Evolutionary conservation across 2,797 vertebrate genomes (phyloP).

Genomic region (Yasuhikotakia modesta): DNA sequence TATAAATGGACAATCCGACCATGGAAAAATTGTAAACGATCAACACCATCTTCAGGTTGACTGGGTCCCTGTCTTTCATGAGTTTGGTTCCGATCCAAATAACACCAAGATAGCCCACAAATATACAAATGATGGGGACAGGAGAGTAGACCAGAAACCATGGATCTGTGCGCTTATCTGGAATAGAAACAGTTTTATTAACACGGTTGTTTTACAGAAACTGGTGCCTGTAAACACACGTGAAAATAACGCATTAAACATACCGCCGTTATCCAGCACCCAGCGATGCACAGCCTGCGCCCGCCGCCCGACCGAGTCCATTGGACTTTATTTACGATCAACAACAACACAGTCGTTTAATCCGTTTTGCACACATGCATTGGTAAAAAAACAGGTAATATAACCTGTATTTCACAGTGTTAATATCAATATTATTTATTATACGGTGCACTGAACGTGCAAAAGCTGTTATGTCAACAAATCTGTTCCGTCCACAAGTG

Average conservation of each 20-base stretch:
- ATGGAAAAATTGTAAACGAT: constrained; percentile 72
- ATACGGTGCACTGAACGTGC: not conserved
- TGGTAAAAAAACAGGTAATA: no score
- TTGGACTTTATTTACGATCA: not conserved
- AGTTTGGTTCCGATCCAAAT: constrained; percentile 69
- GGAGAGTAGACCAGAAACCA: constrained; percentile 77
- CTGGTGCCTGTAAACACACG: not conserved
- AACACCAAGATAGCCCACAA: constrained; percentile 69
- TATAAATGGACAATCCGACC: constrained; percentile 73
- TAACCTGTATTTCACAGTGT: no score
- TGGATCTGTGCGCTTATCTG: constrained; percentile 77
- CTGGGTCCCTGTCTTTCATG: constrained; percentile 58
- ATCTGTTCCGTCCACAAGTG: no score
- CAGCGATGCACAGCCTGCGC: constrained; percentile 65
- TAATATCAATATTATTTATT: no score
- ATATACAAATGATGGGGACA: constrained; percentile 68
- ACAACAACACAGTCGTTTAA: no score
- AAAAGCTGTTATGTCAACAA: not conserved
- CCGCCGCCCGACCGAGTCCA: constrained; percentile 67
- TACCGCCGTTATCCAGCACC: constrained; percentile 76
- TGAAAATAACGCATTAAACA: not conserved
- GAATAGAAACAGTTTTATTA: not conserved
- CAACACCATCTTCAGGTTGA: constrained; percentile 70
- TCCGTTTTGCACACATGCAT: no score
- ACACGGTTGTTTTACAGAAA: not conserved